Evolutionary conservation across 53 echinoderm and acorn worm genomes (phyloP), one percentile per base, ranked within the genome.

Genomic region (Antedon mediterranea): DNA sequence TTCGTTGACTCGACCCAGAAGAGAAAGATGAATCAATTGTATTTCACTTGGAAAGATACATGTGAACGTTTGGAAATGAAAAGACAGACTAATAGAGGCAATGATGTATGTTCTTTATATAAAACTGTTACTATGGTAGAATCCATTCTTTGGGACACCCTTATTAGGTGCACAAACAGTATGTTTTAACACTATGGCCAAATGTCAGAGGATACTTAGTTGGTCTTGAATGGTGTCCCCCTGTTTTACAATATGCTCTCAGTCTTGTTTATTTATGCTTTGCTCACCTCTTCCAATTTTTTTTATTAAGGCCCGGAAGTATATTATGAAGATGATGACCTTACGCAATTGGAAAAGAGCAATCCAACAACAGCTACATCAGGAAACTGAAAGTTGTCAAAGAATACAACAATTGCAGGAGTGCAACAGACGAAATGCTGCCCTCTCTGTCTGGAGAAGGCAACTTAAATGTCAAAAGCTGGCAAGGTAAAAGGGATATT

Each of bases 381-480:
- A 76, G 30, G 76, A 76, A 30, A 71, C 30, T 72, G 79, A 83
- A 44, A 30, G 8, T 30, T 44, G 79, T n/a, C 70, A 74, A 72
- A 79, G 28, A 31, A 31, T 57, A 57, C 57, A 57, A 2, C 57
- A 76, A 76, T 33, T 33, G 8, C 28, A 34, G 43, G 43, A 72
- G 20, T 11, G 11, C 2, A 73, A 74, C 43, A 32, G 8, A 30
- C 27, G 78, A 34, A 77, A 34, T 30, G 32, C 29, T 75, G 84
- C 81, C 20, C 78, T 73, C 31, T 5, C 26, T 31, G 32, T 71
- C 3, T 88, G 84, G 88, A 84, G 30, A 78, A 73, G 73, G 72
- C 84, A 84, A 74, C 75, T 81, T 32, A 42, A 76, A 30, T 77
- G 71, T 32, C 79, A 84, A 4, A 27, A 81, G 30, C 34, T 84